These are phyloP conservation scores for Caenorhabditis doughertyi DNA, from an alignment of 2,888 invertebrate genomes.

Conservation along the genomic window DNA sequence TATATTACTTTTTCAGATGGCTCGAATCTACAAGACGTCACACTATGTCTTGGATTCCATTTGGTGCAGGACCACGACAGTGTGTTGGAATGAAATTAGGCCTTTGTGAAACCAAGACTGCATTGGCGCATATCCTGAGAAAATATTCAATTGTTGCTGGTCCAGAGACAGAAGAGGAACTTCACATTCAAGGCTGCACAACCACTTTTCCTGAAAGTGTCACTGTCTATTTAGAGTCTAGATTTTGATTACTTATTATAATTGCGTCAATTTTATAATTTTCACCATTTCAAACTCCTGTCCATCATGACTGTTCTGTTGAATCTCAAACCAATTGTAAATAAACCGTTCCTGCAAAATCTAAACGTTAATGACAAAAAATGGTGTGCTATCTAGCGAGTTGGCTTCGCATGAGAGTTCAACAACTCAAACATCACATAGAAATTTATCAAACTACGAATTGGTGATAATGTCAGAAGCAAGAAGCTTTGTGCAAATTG, in stretches of 20 bases:
- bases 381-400: background rate
- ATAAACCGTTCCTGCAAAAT: background rate
- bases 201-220: slow-evolving; percentile 55
- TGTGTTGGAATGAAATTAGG: slow-evolving; percentile 80
- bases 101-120: slow-evolving; percentile 77
- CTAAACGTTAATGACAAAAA: background rate
- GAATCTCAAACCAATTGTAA: background rate
- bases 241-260: slow-evolving; percentile 19
- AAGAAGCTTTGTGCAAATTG: no score
- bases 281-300: background rate
- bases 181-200: slow-evolving; percentile 59
- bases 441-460: background rate
- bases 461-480: background rate
- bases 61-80: slow-evolving; percentile 78
- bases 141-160: slow-evolving; percentile 68
- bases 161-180: slow-evolving; percentile 72
- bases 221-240: slow-evolving; percentile 49
- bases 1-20: slow-evolving; percentile 66
- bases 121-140: slow-evolving; percentile 71
- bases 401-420: background rate
- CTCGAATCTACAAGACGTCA: slow-evolving; percentile 40
- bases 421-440: background rate
- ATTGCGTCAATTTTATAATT: no score
- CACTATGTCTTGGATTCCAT: slow-evolving; percentile 71
- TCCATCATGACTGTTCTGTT: background rate